These are phyloP conservation scores for Ceuthmochares aereus DNA, from an alignment of 2,113 vertebrate genomes.

Conservation along the genomic window DNA sequence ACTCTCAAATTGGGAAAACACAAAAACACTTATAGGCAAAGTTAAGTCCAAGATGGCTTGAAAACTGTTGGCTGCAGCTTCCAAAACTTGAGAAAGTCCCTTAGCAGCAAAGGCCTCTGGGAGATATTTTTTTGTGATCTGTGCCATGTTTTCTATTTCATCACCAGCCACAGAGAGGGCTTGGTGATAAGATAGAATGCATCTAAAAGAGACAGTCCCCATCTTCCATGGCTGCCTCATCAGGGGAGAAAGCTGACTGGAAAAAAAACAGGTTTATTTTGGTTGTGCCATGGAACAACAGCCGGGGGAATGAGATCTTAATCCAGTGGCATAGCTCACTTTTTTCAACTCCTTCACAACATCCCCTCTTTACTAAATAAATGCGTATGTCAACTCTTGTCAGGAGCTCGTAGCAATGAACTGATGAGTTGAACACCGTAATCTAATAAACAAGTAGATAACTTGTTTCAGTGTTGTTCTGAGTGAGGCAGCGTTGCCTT, in stretches of 20 bases:
- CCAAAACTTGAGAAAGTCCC: neutral
- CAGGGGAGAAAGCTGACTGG: neutral
- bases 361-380: constrained; percentile 18
- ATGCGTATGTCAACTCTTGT: constrained; percentile 14
- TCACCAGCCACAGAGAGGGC: neutral
- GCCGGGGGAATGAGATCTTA: neutral
- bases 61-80: neutral
- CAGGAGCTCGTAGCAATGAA: constrained; percentile 26
- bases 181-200: constrained; percentile 2
- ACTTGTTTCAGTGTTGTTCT: constrained; percentile 7
- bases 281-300: neutral
- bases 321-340: neutral
- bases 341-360: neutral
- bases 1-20: neutral
- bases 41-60: neutral
- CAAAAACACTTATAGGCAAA: neutral
- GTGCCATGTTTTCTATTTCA: neutral
- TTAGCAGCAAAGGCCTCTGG: neutral
- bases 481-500: neutral
- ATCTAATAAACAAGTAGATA: constrained; percentile 54
- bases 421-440: constrained; percentile 8
- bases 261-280: neutral
- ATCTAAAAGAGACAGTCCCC: neutral
- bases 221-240: neutral
- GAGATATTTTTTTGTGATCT: neutral